Evolutionary conservation across 2,113 vertebrate species (phyloP), one percentile per base, ranked within the genome.

Genomic region (Centropus bengalensis): DNA sequence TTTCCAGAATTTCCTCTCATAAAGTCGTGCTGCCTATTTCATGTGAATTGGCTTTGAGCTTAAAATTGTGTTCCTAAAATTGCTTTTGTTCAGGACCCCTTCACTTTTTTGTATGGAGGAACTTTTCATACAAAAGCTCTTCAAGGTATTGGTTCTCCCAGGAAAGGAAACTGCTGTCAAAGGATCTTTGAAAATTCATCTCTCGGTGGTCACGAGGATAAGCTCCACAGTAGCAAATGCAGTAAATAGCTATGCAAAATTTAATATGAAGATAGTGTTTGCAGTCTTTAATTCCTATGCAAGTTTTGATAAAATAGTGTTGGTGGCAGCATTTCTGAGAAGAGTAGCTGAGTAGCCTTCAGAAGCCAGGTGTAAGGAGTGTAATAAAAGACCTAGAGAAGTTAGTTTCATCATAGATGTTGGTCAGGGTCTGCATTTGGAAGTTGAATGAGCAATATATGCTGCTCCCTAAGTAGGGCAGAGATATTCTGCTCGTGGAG

Each of bases 1-100:
- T 93, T 96, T 81, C 67, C 67, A 86, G 82, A 82, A 95, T 93
- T 91, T 95, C 76, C 33, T 38, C 79, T 91, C 91, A 38, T 96
- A 94, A 96, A 97, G 63, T 81, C 55, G 5, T 94, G 91, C 36
- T 88, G 45, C 70, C 86, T 89, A 8, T 88, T 90, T 91, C 66
- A 67, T 47, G 45, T 63, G 69, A 86, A 83, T 84, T 89, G 64
- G 30, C 59, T 93, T 95, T 90, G 69, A 47, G 32, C 67, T 91
- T 94, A 88, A 86, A 82, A 60, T 68, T 90, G 49, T 62, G 32
- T 89, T 96, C 71, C 71, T 76, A 81, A 59, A 74, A 73, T 86
- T 91, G 67, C 66, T 75, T 91, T 93, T 91, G 42, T 84, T 93
- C 88, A 60, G 59, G 22, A 64, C 79, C 6, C 19, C 7, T 67